phyloP scores from a whole-genome alignment of 2,113 vertebrate species.

The Chroicocephalus ridibundus region DNA sequence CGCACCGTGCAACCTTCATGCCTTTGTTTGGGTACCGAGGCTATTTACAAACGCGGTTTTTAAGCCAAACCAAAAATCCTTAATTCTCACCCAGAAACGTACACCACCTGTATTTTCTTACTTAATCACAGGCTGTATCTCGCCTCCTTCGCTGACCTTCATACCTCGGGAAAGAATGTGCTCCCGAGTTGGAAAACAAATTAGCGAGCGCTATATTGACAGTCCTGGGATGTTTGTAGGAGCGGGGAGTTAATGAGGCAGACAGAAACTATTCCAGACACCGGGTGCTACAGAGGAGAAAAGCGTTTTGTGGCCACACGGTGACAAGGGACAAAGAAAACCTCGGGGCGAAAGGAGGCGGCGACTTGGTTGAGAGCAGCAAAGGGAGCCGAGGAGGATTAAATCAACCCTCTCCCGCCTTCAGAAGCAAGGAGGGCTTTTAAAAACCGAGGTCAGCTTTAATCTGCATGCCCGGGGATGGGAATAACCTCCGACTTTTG shows the following conservation, averaged over 20 bases:
- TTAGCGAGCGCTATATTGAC: not conserved
- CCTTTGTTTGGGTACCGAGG: not conserved
- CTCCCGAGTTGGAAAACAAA: not conserved
- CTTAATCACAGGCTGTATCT: not conserved
- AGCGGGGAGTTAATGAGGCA: slow-evolving; percentile 6
- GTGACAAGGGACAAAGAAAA: not conserved
- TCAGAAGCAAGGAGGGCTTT: not conserved
- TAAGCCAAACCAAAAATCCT: not conserved
- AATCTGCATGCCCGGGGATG: not conserved
- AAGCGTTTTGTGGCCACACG: not conserved
- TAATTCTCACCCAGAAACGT: not conserved
- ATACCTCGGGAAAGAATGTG: slow-evolving; percentile 6
- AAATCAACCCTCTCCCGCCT: not conserved
- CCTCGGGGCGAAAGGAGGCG: not conserved
- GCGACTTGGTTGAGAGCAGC: not conserved
- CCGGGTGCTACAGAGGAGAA: not conserved
- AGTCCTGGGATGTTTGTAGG: not conserved
- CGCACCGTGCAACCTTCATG: not conserved
- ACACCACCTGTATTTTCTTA: not conserved
- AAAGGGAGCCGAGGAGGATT: not conserved
- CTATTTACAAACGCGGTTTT: not conserved
- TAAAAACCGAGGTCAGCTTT: not conserved
- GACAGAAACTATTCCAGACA: not conserved
- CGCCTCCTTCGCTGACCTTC: slow-evolving; percentile 6
- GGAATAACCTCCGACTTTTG: not conserved